These are phyloP conservation scores for Bradypodion pumilum DNA, from an alignment of 2,797 vertebrate species.

Conservation along the genomic window DNA sequence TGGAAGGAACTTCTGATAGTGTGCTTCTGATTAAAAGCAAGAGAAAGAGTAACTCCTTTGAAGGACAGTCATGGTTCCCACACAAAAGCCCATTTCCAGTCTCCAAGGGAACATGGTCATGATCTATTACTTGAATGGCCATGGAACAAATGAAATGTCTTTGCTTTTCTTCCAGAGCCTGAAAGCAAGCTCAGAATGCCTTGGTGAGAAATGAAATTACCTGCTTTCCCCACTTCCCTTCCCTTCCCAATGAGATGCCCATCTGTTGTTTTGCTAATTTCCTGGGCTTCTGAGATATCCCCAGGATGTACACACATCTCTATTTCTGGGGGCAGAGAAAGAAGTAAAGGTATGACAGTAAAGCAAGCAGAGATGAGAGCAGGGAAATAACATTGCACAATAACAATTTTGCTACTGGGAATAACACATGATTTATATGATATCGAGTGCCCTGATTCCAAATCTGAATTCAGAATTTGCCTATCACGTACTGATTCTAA, in stretches of 20 bases:
- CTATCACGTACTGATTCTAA: no score
- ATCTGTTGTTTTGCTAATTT: not conserved
- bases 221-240: not conserved
- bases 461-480: no score
- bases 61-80: slow-evolving; percentile 34
- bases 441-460: no score
- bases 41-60: slow-evolving; percentile 46
- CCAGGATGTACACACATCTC: slow-evolving; percentile 13
- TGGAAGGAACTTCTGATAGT: slow-evolving; percentile 40
- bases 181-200: slow-evolving; percentile 34
- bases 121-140: slow-evolving; percentile 54
- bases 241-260: not conserved
- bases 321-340: not conserved
- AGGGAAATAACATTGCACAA: not conserved
- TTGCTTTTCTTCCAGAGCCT: slow-evolving; percentile 51
- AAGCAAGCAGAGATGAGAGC: not conserved
- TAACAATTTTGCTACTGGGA: no score
- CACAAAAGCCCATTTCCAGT: slow-evolving; percentile 49
- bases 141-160: slow-evolving; percentile 59
- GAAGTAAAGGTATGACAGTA: not conserved
- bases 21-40: slow-evolving; percentile 48
- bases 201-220: slow-evolving; percentile 14
- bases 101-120: slow-evolving; percentile 50
- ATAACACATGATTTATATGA: no score
- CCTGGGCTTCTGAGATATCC: not conserved